These are phyloP conservation scores for Eubasilissa splendida DNA, from an alignment of 2,888 invertebrate genomes.

Conservation along the genomic window DNA sequence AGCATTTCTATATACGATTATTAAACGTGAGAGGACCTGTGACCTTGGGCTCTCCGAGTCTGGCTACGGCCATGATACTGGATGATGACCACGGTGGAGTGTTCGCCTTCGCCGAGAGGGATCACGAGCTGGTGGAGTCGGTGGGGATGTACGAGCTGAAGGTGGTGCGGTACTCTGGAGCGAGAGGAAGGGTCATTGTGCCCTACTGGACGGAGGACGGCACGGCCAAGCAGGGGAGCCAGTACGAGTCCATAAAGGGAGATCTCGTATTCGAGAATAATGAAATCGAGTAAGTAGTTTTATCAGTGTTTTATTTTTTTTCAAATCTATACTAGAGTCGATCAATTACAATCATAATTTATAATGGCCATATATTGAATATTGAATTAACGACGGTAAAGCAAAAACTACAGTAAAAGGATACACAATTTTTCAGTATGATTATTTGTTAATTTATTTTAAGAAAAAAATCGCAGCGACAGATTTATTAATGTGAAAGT, in stretches of 20 bases:
- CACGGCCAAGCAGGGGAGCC: slow-evolving; percentile 91
- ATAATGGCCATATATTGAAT: too few relatives aligned
- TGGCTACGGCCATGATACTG: slow-evolving; percentile 97
- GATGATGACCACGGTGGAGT: slow-evolving; percentile 99
- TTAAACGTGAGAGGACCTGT: slow-evolving; percentile 80
- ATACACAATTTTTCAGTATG: too few relatives aligned
- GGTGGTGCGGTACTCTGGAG: slow-evolving; percentile 93
- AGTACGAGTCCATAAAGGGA: slow-evolving; percentile 86
- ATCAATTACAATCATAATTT: too few relatives aligned
- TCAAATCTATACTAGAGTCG: too few relatives aligned
- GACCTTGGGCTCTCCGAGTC: slow-evolving; percentile 85
- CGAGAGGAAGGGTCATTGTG: slow-evolving; percentile 91
- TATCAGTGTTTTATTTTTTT: background rate
- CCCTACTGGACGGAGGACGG: slow-evolving; percentile 95
- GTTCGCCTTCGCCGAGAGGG: slow-evolving; percentile 91
- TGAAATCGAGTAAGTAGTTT: slow-evolving; percentile 87
- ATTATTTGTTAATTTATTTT: too few relatives aligned
- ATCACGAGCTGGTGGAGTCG: slow-evolving; percentile 91
- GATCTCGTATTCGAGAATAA: slow-evolving; percentile 96
- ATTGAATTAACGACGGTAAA: too few relatives aligned
- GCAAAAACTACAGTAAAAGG: too few relatives aligned
- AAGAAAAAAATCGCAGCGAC: too few relatives aligned
- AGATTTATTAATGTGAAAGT: too few relatives aligned
- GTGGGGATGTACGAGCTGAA: slow-evolving; percentile 89
- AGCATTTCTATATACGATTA: slow-evolving; percentile 95